These are phyloP conservation scores for Characodon lateralis DNA, from an alignment of 2,797 vertebrate genomes.

Conservation along the genomic window DNA sequence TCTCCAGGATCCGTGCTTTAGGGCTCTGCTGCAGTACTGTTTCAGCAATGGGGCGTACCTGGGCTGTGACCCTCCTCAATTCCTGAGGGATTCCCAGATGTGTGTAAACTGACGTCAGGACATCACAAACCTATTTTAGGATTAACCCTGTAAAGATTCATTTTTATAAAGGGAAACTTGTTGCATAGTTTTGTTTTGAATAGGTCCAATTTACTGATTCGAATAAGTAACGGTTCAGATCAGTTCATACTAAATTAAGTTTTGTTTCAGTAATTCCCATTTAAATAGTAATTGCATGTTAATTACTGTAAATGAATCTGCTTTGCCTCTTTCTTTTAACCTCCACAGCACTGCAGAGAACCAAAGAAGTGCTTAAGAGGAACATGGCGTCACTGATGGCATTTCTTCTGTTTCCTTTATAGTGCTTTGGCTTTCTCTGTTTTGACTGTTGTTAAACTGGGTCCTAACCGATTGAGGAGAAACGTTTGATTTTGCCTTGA, in stretches of 20 bases:
- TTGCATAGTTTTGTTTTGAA: not conserved
- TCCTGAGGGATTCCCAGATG: slow-evolving; percentile 75
- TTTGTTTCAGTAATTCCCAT: not conserved
- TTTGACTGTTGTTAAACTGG: slow-evolving; percentile 21
- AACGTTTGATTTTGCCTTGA: slow-evolving; percentile 30
- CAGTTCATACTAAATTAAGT: not conserved
- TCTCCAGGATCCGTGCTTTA: slow-evolving; percentile 89
- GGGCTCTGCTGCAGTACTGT: slow-evolving; percentile 88
- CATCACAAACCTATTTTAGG: not conserved
- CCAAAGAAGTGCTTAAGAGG: slow-evolving; percentile 15
- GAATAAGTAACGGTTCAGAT: not conserved
- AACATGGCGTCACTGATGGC: not conserved
- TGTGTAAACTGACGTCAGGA: slow-evolving; percentile 49
- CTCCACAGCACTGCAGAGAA: slow-evolving; percentile 47
- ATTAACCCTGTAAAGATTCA: not conserved
- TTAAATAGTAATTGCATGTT: not conserved
- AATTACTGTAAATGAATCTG: not conserved
- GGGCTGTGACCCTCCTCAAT: slow-evolving; percentile 88
- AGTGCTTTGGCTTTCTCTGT: slow-evolving; percentile 16
- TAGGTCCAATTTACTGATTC: not conserved
- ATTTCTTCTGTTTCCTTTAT: not conserved
- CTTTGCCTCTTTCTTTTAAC: not conserved
- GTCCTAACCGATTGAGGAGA: slow-evolving; percentile 6
- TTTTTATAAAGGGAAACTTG: not conserved
- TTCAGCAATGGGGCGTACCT: slow-evolving; percentile 84